phyloP scores from a whole-genome alignment of 2,113 vertebrate species.

The Hymenochirus boettgeri region DNA sequence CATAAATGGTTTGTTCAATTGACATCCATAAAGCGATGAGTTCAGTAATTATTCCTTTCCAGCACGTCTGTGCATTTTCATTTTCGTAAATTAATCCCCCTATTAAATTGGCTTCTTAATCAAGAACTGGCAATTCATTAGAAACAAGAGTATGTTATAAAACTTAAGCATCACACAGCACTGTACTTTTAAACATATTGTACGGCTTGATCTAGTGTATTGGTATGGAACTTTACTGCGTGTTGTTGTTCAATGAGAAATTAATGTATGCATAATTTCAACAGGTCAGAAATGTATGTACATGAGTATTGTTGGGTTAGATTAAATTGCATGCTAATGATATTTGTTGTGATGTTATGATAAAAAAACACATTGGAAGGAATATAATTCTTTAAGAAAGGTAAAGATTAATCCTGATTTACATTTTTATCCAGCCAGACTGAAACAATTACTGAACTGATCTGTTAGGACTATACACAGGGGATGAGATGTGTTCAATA shows the following conservation, averaged over 20 bases:
- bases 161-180: background rate
- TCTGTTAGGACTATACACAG: too few species aligned
- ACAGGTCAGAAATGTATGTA: slow-evolving; percentile 2
- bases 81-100: too few species aligned
- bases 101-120: slow-evolving; percentile 22
- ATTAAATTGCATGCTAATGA: slow-evolving; percentile 10
- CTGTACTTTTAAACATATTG: slow-evolving; percentile 19
- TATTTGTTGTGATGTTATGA: background rate
- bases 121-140: slow-evolving; percentile 9
- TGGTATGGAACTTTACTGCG: slow-evolving; percentile 10
- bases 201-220: slow-evolving; percentile 12
- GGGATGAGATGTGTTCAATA: too few species aligned
- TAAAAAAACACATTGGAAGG: background rate
- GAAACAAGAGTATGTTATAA: background rate
- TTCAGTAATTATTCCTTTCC: too few species aligned
- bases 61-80: too few species aligned
- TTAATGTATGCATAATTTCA: slow-evolving; percentile 15
- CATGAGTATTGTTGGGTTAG: slow-evolving; percentile 7
- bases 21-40: too few species aligned
- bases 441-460: too few species aligned
- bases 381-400: slow-evolving; percentile 4
- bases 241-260: slow-evolving; percentile 3
- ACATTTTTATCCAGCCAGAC: too few species aligned
- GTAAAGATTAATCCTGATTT: background rate
- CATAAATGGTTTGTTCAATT: too few species aligned